Evolutionary conservation across 1,140 invertebrate genomes (phyloP).

Genomic region (Batillaria attramentaria): DNA sequence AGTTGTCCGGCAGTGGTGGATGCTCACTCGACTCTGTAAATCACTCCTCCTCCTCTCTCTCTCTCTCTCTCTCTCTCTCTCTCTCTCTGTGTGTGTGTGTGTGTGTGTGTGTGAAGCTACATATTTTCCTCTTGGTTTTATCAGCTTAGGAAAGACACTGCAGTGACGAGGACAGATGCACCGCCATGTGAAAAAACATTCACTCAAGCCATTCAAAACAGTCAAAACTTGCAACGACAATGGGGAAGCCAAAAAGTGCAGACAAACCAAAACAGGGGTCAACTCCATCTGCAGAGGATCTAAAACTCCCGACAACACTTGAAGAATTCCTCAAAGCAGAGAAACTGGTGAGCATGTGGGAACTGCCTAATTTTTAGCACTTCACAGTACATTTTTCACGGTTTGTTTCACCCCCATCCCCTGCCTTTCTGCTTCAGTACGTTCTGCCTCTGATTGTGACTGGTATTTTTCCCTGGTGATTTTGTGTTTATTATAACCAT

Average conservation of each 20-base stretch:
- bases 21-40: background rate
- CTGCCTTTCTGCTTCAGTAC: background rate
- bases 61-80: slow-evolving; percentile 27
- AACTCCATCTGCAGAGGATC: background rate
- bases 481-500: slow-evolving; percentile 3
- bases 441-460: slow-evolving; percentile 9
- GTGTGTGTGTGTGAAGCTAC: slow-evolving; percentile 9
- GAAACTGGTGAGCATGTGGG: slow-evolving; percentile 42
- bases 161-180: background rate
- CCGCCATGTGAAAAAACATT: background rate
- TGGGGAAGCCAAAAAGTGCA: slow-evolving; percentile 10
- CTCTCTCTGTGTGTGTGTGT: slow-evolving; percentile 28
- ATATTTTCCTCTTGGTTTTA: background rate
- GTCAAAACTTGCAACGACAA: slow-evolving; percentile 36
- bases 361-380: background rate
- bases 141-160: background rate
- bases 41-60: background rate
- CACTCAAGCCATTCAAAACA: slow-evolving; percentile 21
- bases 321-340: slow-evolving; percentile 50
- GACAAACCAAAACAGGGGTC: background rate
- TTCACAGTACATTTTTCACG: background rate
- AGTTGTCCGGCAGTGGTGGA: no score
- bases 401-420: background rate
- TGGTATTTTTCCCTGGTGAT: background rate
- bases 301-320: slow-evolving; percentile 47